Evolutionary conservation across 2,113 vertebrate genomes (phyloP).

Genomic region (Pluvianellus socialis): DNA sequence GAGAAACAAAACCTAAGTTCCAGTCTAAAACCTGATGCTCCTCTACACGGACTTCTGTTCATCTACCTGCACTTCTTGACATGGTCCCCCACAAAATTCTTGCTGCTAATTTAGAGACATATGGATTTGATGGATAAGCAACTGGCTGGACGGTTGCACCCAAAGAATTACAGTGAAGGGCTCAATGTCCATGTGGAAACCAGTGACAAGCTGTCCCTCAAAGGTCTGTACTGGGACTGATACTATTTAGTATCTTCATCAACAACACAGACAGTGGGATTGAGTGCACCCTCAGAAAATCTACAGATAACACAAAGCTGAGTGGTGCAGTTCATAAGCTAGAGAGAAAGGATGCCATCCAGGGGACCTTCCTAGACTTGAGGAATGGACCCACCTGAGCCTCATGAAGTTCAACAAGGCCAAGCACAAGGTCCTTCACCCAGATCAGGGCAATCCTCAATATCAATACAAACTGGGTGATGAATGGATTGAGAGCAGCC

Average conservation of each 20-base stretch:
- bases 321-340: background rate
- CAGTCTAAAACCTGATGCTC: no score
- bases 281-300: background rate
- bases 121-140: background rate
- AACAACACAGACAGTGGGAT: background rate
- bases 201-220: background rate
- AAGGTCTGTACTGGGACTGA: background rate
- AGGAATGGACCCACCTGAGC: background rate
- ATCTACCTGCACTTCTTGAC: background rate
- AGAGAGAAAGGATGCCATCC: background rate
- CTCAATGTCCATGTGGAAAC: background rate
- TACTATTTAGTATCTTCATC: background rate
- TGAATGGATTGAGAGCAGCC: background rate
- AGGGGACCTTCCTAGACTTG: background rate
- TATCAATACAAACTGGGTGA: background rate
- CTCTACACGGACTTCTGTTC: no score
- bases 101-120: background rate
- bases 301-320: background rate
- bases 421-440: background rate
- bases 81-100: background rate
- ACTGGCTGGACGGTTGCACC: background rate
- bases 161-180: background rate
- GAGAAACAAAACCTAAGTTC: no score
- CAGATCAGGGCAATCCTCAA: background rate
- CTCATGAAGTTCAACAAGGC: background rate